Conservation (phyloP, 2,888 invertebrate genomes). For the Morpho achilles region DNA sequence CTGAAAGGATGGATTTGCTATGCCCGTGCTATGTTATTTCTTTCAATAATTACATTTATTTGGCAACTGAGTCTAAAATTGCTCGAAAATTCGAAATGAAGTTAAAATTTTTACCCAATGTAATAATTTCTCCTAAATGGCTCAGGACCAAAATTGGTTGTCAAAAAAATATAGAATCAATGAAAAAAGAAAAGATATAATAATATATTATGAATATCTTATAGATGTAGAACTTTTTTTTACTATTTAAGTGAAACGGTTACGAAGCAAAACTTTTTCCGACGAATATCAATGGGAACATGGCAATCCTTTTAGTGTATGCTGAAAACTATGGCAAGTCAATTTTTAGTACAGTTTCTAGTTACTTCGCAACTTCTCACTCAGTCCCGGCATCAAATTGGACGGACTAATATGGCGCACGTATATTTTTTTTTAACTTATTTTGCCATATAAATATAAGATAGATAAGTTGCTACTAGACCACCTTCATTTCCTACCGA, state of each 20-base stretch:
- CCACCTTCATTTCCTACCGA: too few relatives aligned
- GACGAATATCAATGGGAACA: constrained; percentile 62
- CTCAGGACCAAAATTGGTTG: not conserved
- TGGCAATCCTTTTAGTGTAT: constrained; percentile 74
- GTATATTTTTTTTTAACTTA: not conserved
- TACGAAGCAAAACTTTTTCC: constrained; percentile 25
- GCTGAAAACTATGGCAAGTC: constrained; percentile 67
- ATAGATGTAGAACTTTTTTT: not conserved
- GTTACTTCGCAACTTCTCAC: constrained; percentile 4
- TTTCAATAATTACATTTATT: too few relatives aligned
- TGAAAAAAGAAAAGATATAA: too few relatives aligned
- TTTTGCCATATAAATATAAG: too few relatives aligned
- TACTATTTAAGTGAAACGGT: constrained; percentile 22
- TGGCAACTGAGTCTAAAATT: too few relatives aligned
- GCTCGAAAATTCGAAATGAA: too few relatives aligned
- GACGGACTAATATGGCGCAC: constrained; percentile 3
- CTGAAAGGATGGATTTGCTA: too few relatives aligned
- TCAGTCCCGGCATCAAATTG: constrained; percentile 1
- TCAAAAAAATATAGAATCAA: not conserved
- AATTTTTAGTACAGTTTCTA: constrained; percentile 30
- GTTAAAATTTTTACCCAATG: too few relatives aligned
- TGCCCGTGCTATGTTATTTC: too few relatives aligned
- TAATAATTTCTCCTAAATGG: too few relatives aligned
- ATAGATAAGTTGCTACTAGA: too few relatives aligned
- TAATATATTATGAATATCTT: too few relatives aligned